phyloP scores from a whole-genome alignment of 2,113 vertebrate species.

The Lophotis ruficrista region DNA sequence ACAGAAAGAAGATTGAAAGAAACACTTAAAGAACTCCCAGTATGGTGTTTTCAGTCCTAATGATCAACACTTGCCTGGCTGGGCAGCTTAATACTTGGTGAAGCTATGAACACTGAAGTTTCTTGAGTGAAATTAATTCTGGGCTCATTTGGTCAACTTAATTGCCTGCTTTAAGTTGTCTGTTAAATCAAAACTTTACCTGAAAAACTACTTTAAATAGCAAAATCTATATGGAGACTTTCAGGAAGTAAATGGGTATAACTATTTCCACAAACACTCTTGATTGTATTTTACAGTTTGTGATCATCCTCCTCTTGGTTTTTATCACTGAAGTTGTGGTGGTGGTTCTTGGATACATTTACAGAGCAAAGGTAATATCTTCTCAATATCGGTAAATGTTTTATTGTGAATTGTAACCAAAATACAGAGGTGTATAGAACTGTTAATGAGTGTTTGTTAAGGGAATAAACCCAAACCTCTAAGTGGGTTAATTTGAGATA shows the following conservation, averaged over 20 bases:
- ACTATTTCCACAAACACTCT: background rate
- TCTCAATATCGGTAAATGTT: background rate
- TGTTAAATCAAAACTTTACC: background rate
- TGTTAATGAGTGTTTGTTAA: background rate
- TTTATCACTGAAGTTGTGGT: slow-evolving; percentile 96
- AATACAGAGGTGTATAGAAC: background rate
- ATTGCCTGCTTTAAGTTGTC: background rate
- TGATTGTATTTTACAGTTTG: slow-evolving; percentile 84
- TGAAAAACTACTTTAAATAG: background rate
- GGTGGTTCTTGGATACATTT: slow-evolving; percentile 95
- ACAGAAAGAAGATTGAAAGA: background rate
- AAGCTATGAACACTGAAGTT: background rate
- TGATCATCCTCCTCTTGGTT: slow-evolving; percentile 93
- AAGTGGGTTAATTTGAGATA: background rate
- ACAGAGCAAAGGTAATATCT: slow-evolving; percentile 92
- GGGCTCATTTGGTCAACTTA: background rate
- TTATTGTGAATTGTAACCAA: background rate
- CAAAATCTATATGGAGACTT: background rate
- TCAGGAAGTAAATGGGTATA: background rate
- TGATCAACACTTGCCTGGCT: background rate
- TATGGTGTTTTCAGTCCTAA: background rate
- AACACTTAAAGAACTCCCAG: background rate
- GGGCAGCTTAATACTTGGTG: background rate
- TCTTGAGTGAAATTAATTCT: background rate
- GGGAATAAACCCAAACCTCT: background rate